Evolutionary conservation across 2,888 invertebrate species (phyloP).

Genomic region (Hylaea fasciaria): DNA sequence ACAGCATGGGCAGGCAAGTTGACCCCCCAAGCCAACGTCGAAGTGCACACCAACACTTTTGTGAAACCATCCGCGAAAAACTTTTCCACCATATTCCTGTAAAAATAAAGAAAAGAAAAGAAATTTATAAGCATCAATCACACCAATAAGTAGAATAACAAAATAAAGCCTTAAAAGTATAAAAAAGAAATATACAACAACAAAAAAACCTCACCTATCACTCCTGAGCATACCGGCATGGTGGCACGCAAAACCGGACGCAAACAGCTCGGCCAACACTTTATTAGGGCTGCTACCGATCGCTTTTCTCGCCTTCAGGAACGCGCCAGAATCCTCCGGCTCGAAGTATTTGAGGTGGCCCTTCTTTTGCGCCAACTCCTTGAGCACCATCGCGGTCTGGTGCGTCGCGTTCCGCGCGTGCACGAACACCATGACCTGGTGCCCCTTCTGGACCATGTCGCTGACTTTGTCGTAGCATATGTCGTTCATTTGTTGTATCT

Average conservation of each 20-base stretch:
- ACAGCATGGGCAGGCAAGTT: constrained; percentile 99
- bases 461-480: constrained; percentile 96
- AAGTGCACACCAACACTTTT: constrained; percentile 96
- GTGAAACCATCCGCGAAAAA: constrained; percentile 95
- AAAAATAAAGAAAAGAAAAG: constrained; percentile 6
- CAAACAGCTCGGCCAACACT: constrained; percentile 92
- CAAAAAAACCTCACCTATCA: constrained; percentile 86
- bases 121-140: too few species aligned
- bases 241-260: constrained; percentile 96
- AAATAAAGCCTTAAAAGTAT: too few species aligned
- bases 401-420: constrained; percentile 99
- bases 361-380: constrained; percentile 91
- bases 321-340: constrained; percentile 86
- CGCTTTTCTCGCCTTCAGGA: constrained; percentile 88
- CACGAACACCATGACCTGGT: constrained; percentile 99
- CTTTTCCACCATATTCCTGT: constrained; percentile 92
- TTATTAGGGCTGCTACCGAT: constrained; percentile 91
- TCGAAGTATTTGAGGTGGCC: constrained; percentile 89
- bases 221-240: constrained; percentile 97
- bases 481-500: constrained; percentile 93
- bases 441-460: constrained; percentile 93
- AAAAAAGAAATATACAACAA: constrained; percentile 1
- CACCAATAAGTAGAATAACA: too few species aligned
- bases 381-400: constrained; percentile 92
- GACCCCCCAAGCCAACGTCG: constrained; percentile 99